Evolutionary conservation across 2,888 invertebrate genomes (phyloP), one percentile per base, ranked within the genome.

Genomic region (Tetragonisca angustula): DNA sequence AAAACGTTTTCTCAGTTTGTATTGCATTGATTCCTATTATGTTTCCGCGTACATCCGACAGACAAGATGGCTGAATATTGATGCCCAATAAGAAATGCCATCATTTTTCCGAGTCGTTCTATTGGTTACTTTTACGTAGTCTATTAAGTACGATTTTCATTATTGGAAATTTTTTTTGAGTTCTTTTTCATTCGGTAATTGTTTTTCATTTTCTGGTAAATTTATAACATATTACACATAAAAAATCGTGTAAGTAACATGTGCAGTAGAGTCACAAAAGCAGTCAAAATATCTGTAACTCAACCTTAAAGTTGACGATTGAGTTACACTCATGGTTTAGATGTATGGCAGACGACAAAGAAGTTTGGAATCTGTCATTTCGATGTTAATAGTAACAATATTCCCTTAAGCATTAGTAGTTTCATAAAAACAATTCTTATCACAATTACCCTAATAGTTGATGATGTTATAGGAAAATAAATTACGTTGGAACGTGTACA

Each of bases 311-410:
- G 61, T 68, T 54, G 56, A 77, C 54, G 49, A 71, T 67, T 65
- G 52, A 81, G 71, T 72, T 72, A 67, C 74, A 62, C 43, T 6
- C 24, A 54, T 21, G 24, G 71, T 62, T 64, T 32, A 43, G 54
- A 61, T 64, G 68, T 68, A 52, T 76, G 85, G 78, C 80, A 78
- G 84, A 81, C 81, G 81, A 79, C 76, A 81, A 61, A n/a, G 62
- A 76, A 68, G 62, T 73, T 75, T 54, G 36, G 56, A 69, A 73
- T 74, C 78, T 79, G 85, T 85, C 81, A 73, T 17, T 68, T 68
- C 56, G 54, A 76, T 50, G 59, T 59, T 76, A 67, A 74, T 85
- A 43, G 56, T 11, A 69, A 54, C n/a, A 62, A 75, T 75, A 83
- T 70, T 75, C 32, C 27, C 2, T 69, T 52, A 32, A 49, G 32